Evolutionary conservation across 1,140 invertebrate species (phyloP).

Genomic region (Drosophila neocordata): DNA sequence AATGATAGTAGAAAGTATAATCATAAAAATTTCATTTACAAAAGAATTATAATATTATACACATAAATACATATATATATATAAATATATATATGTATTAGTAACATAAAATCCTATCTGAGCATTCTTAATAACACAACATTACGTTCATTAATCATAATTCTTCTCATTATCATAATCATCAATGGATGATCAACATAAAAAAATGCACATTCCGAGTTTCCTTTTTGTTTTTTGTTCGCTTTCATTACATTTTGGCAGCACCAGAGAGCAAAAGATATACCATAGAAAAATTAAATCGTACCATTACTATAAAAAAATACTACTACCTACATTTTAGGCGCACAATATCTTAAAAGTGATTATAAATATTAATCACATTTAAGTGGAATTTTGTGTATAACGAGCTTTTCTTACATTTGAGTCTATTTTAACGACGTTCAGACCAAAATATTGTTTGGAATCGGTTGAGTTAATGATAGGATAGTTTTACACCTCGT

Average conservation of each 20-base stretch:
- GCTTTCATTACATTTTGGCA: constrained; percentile 48
- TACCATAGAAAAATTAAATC: constrained; percentile 12
- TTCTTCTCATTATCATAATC: constrained; percentile 9
- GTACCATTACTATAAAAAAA: constrained; percentile 13
- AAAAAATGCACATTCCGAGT: constrained; percentile 49
- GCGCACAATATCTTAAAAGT: neutral
- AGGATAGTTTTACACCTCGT: neutral
- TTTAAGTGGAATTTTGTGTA: constrained; percentile 17
- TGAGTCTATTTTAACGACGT: neutral
- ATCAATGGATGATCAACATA: constrained; percentile 20
- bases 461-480: neutral
- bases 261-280: constrained; percentile 32
- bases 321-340: constrained; percentile 4
- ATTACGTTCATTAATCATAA: constrained; percentile 39
- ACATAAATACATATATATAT: constrained; percentile 34
- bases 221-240: constrained; percentile 17
- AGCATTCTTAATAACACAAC: constrained; percentile 73
- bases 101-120: constrained; percentile 44
- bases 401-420: neutral
- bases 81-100: constrained; percentile 4
- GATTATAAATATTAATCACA: neutral
- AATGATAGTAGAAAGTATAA: constrained; percentile 38
- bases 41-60: constrained; percentile 45
- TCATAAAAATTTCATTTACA: constrained; percentile 63
- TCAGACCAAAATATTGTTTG: neutral